Conservation (phyloP, 1,140 invertebrate genomes). For the Pseudachorutes palmiensis region DNA sequence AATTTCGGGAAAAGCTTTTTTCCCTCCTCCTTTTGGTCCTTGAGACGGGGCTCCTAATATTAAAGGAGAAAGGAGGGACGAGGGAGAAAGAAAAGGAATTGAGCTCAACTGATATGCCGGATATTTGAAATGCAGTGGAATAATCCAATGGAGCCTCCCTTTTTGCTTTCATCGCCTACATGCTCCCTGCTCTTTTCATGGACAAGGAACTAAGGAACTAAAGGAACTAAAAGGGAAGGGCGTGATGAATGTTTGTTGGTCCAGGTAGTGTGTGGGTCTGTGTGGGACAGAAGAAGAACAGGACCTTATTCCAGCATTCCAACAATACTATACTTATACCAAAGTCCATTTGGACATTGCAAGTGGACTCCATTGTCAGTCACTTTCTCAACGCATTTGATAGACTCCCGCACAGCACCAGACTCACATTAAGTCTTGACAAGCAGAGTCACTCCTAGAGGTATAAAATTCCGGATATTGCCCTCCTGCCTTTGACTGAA, state of each 20-base stretch:
- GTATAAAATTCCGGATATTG: slow-evolving; percentile 30
- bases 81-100: slow-evolving; percentile 42
- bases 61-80: slow-evolving; percentile 39
- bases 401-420: neutral
- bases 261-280: neutral
- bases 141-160: slow-evolving; percentile 7
- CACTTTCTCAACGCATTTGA: slow-evolving; percentile 10
- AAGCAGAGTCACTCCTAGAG: neutral
- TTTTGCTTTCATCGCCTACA: neutral
- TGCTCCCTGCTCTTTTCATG: neutral
- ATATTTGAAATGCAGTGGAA: slow-evolving; percentile 13
- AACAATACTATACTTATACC: neutral
- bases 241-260: slow-evolving; percentile 3
- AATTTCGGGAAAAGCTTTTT: slow-evolving; percentile 39
- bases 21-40: slow-evolving; percentile 20
- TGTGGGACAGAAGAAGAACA: neutral
- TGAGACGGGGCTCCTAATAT: neutral
- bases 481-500: slow-evolving; percentile 12
- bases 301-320: neutral
- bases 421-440: slow-evolving; percentile 7
- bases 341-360: slow-evolving; percentile 9
- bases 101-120: slow-evolving; percentile 40
- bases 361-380: slow-evolving; percentile 10
- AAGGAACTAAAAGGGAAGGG: too few relatives aligned
- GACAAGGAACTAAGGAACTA: too few relatives aligned